These are phyloP conservation scores for Ophraella communa DNA, from an alignment of 2,888 invertebrate genomes.

Conservation along the genomic window DNA sequence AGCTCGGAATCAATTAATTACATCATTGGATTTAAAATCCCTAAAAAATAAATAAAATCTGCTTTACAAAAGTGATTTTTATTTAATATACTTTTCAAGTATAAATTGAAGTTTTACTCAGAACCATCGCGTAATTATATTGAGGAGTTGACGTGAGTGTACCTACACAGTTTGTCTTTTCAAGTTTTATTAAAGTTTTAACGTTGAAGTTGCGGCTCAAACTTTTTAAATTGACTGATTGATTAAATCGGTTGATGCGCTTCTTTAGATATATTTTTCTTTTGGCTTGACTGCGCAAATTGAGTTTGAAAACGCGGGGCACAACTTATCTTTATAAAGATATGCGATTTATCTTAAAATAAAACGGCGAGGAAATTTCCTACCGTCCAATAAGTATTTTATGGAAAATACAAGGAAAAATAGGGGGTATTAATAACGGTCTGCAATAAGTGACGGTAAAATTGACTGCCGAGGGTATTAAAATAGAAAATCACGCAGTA, in stretches of 20 bases:
- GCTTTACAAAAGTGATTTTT: constrained; percentile 32
- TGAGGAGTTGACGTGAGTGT: constrained; percentile 17
- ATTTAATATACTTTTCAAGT: constrained; percentile 28
- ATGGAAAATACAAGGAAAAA: neutral
- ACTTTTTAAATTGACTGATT: constrained; percentile 20
- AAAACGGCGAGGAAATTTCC: neutral
- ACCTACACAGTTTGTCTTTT: constrained; percentile 29
- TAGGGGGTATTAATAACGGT: too few species aligned
- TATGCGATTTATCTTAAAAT: neutral
- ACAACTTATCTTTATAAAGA: neutral
- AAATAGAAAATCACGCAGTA: too few species aligned
- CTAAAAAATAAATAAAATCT: constrained; percentile 40
- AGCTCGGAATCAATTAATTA: constrained; percentile 55
- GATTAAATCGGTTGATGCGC: constrained; percentile 3
- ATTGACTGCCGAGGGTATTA: too few species aligned
- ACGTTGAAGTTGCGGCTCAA: neutral
- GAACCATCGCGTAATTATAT: constrained; percentile 30
- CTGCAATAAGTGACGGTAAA: too few species aligned
- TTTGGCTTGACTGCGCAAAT: neutral
- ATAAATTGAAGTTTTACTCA: constrained; percentile 41
- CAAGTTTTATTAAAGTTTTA: constrained; percentile 21
- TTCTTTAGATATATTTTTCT: neutral
- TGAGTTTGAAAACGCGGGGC: neutral
- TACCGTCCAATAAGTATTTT: neutral
- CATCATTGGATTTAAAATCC: constrained; percentile 51